Conservation (phyloP, 2,113 vertebrate species). For the Petrocephalus microphthalmus region DNA sequence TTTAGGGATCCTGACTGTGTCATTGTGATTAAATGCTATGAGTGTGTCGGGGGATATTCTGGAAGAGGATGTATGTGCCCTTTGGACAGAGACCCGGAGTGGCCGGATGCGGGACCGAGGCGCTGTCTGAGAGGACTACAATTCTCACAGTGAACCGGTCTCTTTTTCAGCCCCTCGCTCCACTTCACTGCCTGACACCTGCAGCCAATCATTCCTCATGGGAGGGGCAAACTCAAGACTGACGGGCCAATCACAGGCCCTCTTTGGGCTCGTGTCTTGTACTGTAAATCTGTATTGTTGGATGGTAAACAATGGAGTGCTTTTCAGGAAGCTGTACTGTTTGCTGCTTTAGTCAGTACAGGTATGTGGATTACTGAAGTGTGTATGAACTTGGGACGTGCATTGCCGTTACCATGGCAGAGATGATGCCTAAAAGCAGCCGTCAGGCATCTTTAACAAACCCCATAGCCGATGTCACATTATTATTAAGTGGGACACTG, state of each 20-base stretch:
- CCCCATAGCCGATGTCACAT: background rate
- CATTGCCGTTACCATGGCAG: background rate
- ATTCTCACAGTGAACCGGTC: slow-evolving; percentile 98
- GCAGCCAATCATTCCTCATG: background rate
- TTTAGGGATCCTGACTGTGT: background rate
- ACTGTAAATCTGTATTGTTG: background rate
- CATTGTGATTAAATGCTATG: background rate
- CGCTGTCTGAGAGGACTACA: slow-evolving; percentile 88
- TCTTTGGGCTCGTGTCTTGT: background rate
- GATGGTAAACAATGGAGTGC: background rate
- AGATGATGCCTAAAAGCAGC: background rate
- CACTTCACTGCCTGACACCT: slow-evolving; percentile 46
- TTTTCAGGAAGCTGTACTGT: background rate
- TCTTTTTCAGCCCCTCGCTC: slow-evolving; percentile 89
- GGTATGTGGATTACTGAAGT: background rate
- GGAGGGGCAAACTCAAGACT: background rate
- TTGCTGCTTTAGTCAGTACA: background rate
- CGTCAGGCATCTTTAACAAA: background rate
- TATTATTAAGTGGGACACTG: background rate
- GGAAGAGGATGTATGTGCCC: background rate
- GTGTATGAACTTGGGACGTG: background rate
- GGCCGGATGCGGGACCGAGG: slow-evolving; percentile 87
- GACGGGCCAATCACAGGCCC: background rate
- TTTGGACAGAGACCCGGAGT: slow-evolving; percentile 26
- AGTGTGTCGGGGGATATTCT: background rate